Conservation (phyloP, 2,113 vertebrate genomes). For the Triplophysa dalaica region DNA sequence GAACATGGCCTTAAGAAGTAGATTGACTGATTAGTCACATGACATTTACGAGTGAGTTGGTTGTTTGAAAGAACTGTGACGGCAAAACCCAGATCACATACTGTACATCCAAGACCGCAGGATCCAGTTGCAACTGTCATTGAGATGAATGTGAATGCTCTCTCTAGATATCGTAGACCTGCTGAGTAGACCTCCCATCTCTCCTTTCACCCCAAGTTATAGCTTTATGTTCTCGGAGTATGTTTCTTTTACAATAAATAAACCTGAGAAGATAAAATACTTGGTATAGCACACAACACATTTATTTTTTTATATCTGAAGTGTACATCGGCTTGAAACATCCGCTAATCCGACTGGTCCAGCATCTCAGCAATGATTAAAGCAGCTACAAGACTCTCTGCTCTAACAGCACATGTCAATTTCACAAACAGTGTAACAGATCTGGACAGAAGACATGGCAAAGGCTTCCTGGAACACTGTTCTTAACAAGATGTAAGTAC, state of each 20-base stretch:
- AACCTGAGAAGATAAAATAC: not conserved
- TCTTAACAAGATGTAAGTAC: constrained; percentile 25
- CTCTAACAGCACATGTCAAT: constrained; percentile 25
- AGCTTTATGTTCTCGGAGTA: too few relatives aligned
- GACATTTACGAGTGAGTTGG: too few relatives aligned
- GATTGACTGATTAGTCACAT: too few relatives aligned
- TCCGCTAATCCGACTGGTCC: not conserved
- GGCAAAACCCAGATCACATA: not conserved
- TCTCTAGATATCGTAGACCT: not conserved
- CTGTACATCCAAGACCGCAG: not conserved
- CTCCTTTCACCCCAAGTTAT: too few relatives aligned
- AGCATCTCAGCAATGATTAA: not conserved
- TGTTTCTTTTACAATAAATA: not conserved
- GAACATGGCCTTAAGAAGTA: too few relatives aligned
- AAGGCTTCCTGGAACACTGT: constrained; percentile 7
- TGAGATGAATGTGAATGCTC: not conserved
- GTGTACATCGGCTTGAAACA: not conserved
- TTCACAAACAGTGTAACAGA: constrained; percentile 23
- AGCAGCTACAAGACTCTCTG: constrained; percentile 12
- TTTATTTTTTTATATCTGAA: not conserved
- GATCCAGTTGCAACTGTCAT: too few relatives aligned
- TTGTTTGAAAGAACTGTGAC: too few relatives aligned
- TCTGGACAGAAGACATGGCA: constrained; percentile 37
- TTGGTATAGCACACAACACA: not conserved
- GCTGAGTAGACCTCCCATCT: too few relatives aligned